Conservation (phyloP, 1,140 invertebrate species). For the Lasioglossum albipes region DNA sequence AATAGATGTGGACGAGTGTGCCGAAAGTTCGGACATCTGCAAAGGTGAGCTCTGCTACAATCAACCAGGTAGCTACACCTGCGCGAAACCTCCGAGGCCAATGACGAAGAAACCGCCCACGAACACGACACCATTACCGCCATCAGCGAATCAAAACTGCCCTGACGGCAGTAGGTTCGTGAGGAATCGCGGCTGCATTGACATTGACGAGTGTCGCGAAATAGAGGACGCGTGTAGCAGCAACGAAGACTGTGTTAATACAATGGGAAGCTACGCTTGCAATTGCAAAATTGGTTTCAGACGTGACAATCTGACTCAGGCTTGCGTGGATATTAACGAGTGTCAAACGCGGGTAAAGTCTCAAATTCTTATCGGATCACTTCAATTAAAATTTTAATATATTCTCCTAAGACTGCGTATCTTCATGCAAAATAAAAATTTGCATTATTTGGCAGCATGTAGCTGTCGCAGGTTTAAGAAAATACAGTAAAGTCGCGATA, state of each 20-base stretch:
- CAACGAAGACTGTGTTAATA: constrained; percentile 81
- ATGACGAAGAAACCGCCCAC: constrained; percentile 60
- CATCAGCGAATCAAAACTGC: constrained; percentile 48
- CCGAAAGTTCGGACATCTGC: constrained; percentile 67
- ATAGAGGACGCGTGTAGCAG: constrained; percentile 79
- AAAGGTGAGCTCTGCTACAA: constrained; percentile 81
- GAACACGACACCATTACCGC: constrained; percentile 16
- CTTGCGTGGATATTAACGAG: constrained; percentile 85
- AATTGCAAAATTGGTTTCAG: constrained; percentile 80
- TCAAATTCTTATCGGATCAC: not conserved
- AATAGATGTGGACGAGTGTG: constrained; percentile 82
- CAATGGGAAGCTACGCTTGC: constrained; percentile 80
- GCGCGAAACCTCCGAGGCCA: constrained; percentile 76
- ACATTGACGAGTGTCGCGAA: constrained; percentile 85
- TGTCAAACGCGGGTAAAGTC: constrained; percentile 79
- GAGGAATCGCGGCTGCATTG: constrained; percentile 79
- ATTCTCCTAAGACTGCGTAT: too few species aligned
- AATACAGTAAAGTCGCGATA: too few species aligned
- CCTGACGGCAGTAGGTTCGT: constrained; percentile 61
- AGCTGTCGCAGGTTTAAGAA: too few species aligned
- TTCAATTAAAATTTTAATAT: too few species aligned
- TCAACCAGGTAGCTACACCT: constrained; percentile 81
- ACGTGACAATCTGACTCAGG: constrained; percentile 79
- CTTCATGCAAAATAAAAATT: too few species aligned
- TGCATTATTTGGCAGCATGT: too few species aligned